phyloP scores from a whole-genome alignment of 2,888 invertebrate genomes.

The Leptinotarsa haldemani region DNA sequence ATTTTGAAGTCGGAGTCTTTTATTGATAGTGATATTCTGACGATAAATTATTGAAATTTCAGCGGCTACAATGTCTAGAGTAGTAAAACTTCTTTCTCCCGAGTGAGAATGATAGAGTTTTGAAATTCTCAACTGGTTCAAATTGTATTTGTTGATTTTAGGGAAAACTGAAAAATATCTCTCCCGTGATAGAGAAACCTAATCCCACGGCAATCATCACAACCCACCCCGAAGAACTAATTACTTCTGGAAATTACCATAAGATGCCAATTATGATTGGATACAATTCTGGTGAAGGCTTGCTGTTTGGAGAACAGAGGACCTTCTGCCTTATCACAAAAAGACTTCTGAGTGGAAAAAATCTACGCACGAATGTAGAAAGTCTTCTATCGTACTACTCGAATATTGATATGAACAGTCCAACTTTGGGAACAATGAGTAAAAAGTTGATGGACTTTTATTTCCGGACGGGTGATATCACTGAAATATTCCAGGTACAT shows the following conservation, averaged over 20 bases:
- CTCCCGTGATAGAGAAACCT: constrained; percentile 32
- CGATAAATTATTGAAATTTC: too few relatives aligned
- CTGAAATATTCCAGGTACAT: not conserved
- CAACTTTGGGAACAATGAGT: not conserved
- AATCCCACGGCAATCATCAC: constrained; percentile 38
- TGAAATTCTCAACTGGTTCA: not conserved
- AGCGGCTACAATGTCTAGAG: too few relatives aligned
- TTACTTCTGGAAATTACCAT: constrained; percentile 44
- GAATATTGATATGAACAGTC: not conserved
- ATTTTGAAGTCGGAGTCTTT: too few relatives aligned
- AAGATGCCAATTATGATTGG: constrained; percentile 47
- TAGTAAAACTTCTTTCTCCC: too few relatives aligned
- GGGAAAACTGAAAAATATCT: constrained; percentile 3
- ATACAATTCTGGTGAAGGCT: constrained; percentile 22
- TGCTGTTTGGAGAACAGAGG: not conserved
- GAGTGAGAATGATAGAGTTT: too few relatives aligned
- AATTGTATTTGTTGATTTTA: not conserved
- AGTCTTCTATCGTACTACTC: not conserved
- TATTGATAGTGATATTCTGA: too few relatives aligned
- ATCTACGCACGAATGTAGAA: not conserved
- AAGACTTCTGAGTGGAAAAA: not conserved
- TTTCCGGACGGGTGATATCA: not conserved
- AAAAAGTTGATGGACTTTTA: not conserved
- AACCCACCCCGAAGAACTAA: constrained; percentile 40
- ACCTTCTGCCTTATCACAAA: not conserved